A percentile compares a stretch with the other conserved stretches of the same genome.
Conservation (phyloP, 2,797 vertebrate species). For the Lutjanus campechanus region DNA sequence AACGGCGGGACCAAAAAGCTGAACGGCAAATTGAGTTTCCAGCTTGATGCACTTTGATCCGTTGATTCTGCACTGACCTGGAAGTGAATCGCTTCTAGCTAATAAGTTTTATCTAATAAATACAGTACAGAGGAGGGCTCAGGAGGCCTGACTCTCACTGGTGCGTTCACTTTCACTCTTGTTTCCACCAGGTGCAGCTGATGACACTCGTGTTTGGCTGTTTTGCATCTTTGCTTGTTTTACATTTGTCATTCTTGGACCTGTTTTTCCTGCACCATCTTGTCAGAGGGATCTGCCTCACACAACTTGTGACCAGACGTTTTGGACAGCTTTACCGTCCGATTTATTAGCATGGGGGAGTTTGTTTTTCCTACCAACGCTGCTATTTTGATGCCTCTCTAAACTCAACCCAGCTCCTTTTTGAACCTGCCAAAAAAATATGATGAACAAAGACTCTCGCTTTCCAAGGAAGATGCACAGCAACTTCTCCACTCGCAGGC, state of each 20-base stretch:
- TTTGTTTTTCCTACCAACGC: constrained; percentile 40
- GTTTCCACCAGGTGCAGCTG: constrained; percentile 34
- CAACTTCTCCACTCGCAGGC: constrained; percentile 84
- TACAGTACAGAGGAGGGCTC: neutral
- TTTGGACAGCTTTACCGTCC: constrained; percentile 33
- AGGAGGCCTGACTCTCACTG: constrained; percentile 36
- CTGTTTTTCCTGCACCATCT: constrained; percentile 29
- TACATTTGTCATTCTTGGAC: constrained; percentile 43
- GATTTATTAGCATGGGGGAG: constrained; percentile 61
- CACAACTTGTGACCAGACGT: constrained; percentile 7
- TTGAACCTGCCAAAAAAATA: constrained; percentile 39
- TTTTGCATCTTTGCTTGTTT: constrained; percentile 60
- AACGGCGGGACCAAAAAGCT: constrained; percentile 36
- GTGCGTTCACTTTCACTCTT: constrained; percentile 6
- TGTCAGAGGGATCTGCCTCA: constrained; percentile 17
- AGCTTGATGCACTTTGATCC: constrained; percentile 45
- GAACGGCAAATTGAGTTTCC: constrained; percentile 36
- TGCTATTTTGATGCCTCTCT: constrained; percentile 40
- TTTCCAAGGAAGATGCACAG: constrained; percentile 83
- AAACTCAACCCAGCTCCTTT: constrained; percentile 36
- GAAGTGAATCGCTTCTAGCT: constrained; percentile 19
- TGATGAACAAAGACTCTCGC: constrained; percentile 87
- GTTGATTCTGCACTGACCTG: constrained; percentile 48
- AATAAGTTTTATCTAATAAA: constrained; percentile 30
- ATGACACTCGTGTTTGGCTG: constrained; percentile 37